phyloP scores from a whole-genome alignment of 2,113 vertebrate genomes.

The Dromas ardeola region DNA sequence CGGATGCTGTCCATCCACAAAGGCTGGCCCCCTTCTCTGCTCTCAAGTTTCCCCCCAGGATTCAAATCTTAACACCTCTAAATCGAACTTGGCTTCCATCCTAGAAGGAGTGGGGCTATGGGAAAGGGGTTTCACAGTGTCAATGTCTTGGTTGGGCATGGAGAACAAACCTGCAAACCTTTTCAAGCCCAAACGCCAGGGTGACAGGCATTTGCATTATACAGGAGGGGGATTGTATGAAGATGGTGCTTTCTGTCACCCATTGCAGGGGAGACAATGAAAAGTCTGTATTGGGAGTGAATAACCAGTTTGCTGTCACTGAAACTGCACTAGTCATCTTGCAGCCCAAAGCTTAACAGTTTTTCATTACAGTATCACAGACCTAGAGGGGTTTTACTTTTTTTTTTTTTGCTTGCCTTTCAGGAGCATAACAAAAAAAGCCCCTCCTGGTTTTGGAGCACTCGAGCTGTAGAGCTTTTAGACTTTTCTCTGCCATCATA shows the following conservation, averaged over 20 bases:
- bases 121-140: background rate
- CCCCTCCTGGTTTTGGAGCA: background rate
- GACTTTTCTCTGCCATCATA: background rate
- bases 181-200: background rate
- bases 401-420: background rate
- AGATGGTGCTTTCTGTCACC: background rate
- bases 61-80: constrained; percentile 31
- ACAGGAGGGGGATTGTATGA: background rate
- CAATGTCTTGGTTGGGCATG: background rate
- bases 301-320: background rate
- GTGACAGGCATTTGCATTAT: background rate
- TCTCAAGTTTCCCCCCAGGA: constrained; percentile 30
- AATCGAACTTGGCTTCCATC: constrained; percentile 30
- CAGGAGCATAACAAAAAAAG: background rate
- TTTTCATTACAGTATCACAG: background rate
- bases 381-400: background rate
- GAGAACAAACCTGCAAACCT: background rate
- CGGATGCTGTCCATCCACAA: background rate
- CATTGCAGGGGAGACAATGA: background rate
- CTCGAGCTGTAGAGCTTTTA: background rate
- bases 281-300: background rate
- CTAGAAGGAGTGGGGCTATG: background rate
- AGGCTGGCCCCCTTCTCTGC: background rate
- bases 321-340: background rate
- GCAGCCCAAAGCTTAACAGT: background rate